These are phyloP conservation scores for Microctonus brassicae DNA, from an alignment of 2,888 invertebrate genomes.

Conservation along the genomic window DNA sequence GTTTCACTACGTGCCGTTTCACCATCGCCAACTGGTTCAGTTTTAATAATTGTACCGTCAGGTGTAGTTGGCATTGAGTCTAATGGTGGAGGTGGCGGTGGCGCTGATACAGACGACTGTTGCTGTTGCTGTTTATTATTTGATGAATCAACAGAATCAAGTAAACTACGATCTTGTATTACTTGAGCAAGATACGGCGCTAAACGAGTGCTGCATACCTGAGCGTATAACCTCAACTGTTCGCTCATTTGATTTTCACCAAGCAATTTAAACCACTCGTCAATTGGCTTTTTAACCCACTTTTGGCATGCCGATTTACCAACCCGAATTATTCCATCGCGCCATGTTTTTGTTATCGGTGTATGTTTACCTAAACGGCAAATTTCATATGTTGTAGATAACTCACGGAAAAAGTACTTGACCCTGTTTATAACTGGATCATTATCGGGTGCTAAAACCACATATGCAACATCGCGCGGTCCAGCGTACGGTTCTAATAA, in stretches of 20 bases:
- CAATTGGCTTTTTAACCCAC: conserved; percentile 77
- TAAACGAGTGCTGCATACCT: conserved; percentile 82
- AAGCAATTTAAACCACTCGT: conserved; percentile 91
- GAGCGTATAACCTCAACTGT: conserved; percentile 89
- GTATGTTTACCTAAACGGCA: conserved; percentile 94
- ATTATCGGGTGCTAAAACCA: conserved; percentile 94
- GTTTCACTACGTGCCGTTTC: conserved; percentile 50
- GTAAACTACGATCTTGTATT: conserved; percentile 80
- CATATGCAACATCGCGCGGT: conserved; percentile 93
- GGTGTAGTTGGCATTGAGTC: conserved; percentile 68
- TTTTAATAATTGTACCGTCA: conserved; percentile 61
- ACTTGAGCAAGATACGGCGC: conserved; percentile 83
- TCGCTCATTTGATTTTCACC: conserved; percentile 86
- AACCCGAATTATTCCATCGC: conserved; percentile 90
- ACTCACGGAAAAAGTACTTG: conserved; percentile 90
- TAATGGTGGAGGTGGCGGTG: conserved; percentile 73
- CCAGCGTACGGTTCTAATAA: conserved; percentile 97
- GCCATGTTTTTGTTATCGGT: conserved; percentile 85
- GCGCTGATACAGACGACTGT: conserved; percentile 37
- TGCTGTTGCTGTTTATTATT: conserved; percentile 62
- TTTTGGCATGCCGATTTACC: conserved; percentile 77
- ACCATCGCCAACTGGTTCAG: conserved; percentile 61
- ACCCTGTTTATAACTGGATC: conserved; percentile 85
- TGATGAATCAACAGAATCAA: conserved; percentile 77
- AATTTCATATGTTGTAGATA: conserved; percentile 94